A percentile compares a stretch with the other conserved stretches of the same genome.
phyloP scores from a whole-genome alignment of 1,140 invertebrate species.

The Armadillidium nasatum region DNA sequence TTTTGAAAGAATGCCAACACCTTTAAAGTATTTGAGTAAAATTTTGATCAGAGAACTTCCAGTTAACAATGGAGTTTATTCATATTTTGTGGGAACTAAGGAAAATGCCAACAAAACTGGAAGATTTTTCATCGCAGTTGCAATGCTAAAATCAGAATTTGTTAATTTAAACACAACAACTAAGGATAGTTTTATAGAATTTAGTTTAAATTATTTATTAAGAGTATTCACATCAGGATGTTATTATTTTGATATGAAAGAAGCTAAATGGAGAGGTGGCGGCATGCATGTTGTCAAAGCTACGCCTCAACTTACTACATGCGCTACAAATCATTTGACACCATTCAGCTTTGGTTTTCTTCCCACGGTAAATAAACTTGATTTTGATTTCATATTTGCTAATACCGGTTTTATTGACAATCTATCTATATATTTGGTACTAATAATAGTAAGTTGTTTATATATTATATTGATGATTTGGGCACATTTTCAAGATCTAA shows the following conservation, averaged over 20 bases:
- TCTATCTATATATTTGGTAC: slow-evolving; percentile 54
- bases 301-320: slow-evolving; percentile 46
- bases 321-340: slow-evolving; percentile 54
- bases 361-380: slow-evolving; percentile 55
- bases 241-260: slow-evolving; percentile 30
- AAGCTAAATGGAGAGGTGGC: slow-evolving; percentile 12
- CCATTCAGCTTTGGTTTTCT: slow-evolving; percentile 56
- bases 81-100: slow-evolving; percentile 16
- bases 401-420: slow-evolving; percentile 54
- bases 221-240: slow-evolving; percentile 28
- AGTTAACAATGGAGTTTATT: slow-evolving; percentile 17
- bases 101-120: slow-evolving; percentile 30
- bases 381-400: slow-evolving; percentile 56
- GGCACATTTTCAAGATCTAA: slow-evolving; percentile 23
- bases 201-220: slow-evolving; percentile 24
- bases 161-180: not conserved
- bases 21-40: slow-evolving; percentile 16
- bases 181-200: slow-evolving; percentile 21
- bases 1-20: slow-evolving; percentile 27
- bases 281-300: slow-evolving; percentile 18
- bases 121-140: slow-evolving; percentile 27
- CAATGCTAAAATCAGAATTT: slow-evolving; percentile 7
- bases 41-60: slow-evolving; percentile 23
- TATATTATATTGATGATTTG: slow-evolving; percentile 46
- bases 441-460: slow-evolving; percentile 52